phyloP scores from a whole-genome alignment of 2,797 vertebrate species.

The Acipenser oxyrinchus region DNA sequence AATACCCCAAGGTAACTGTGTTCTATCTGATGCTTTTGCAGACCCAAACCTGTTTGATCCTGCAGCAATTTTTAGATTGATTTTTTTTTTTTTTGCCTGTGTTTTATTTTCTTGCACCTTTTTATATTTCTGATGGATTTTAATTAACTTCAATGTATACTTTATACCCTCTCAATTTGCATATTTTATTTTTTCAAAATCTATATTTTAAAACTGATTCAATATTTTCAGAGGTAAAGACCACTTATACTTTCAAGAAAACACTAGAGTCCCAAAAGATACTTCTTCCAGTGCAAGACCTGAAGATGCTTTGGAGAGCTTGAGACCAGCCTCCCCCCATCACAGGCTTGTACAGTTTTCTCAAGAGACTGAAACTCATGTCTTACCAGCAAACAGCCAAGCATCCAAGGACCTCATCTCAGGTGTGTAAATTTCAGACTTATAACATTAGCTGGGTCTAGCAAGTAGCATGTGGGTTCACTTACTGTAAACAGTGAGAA shows the following conservation, averaged over 20 bases:
- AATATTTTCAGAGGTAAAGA: conserved; percentile 65
- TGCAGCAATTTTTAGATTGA: conserved; percentile 8
- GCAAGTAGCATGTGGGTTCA: too few relatives aligned
- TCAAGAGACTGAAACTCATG: conserved; percentile 14
- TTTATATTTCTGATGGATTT: too few relatives aligned
- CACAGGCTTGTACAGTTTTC: not conserved
- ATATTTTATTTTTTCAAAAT: too few relatives aligned
- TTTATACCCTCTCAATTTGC: too few relatives aligned
- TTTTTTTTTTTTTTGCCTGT: too few relatives aligned
- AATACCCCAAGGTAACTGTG: conserved; percentile 65
- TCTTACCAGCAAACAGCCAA: conserved; percentile 36
- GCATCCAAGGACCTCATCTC: conserved; percentile 67
- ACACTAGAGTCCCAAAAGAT: conserved; percentile 37
- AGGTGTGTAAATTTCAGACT: conserved; percentile 45
- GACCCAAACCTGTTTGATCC: conserved; percentile 17
- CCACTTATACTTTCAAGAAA: conserved; percentile 63
- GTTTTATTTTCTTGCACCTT: too few relatives aligned
- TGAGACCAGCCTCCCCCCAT: conserved; percentile 21
- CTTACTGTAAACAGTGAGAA: too few relatives aligned
- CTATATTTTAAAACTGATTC: too few relatives aligned
- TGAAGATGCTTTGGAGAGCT: conserved; percentile 27
- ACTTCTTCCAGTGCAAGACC: conserved; percentile 12
- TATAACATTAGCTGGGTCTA: too few relatives aligned
- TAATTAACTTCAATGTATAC: too few relatives aligned
- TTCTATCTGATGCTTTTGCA: conserved; percentile 23